These are phyloP conservation scores for Hippocampus zosterae DNA, from an alignment of 2,113 vertebrate species.

Conservation along the genomic window DNA sequence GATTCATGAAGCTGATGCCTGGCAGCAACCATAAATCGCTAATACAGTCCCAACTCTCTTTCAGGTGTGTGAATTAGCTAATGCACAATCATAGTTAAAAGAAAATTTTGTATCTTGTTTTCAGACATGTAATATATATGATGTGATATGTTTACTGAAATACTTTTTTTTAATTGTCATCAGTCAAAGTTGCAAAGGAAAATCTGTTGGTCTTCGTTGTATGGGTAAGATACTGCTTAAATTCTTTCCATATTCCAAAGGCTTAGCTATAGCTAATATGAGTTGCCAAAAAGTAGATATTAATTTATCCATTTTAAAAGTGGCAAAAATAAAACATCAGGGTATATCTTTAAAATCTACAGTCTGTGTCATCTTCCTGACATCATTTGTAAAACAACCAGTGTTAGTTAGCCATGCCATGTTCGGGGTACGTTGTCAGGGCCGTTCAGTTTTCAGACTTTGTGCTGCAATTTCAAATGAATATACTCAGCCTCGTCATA, in stretches of 20 bases:
- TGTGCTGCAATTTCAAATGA: too few species aligned
- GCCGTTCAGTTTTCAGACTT: too few species aligned
- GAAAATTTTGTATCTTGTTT: background rate
- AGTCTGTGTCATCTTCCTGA: too few species aligned
- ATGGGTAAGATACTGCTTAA: slow-evolving; percentile 55
- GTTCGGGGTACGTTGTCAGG: too few species aligned
- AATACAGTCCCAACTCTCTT: slow-evolving; percentile 28
- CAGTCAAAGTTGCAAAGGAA: slow-evolving; percentile 45
- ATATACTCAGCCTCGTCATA: too few species aligned
- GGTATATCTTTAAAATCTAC: background rate
- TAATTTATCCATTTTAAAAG: background rate
- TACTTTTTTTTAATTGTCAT: slow-evolving; percentile 2
- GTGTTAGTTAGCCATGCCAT: background rate
- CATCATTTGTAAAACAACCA: background rate
- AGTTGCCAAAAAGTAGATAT: background rate
- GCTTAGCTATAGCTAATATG: background rate
- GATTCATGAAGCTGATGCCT: slow-evolving; percentile 54
- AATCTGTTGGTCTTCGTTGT: slow-evolving; percentile 51
- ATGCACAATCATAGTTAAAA: background rate
- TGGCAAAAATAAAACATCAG: background rate
- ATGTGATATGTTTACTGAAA: background rate
- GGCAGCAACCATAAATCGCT: background rate
- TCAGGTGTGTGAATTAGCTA: slow-evolving; percentile 36
- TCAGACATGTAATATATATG: background rate
- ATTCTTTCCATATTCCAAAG: too few species aligned